phyloP scores from a whole-genome alignment of 1,140 invertebrate genomes.

The Vanessa atalanta region DNA sequence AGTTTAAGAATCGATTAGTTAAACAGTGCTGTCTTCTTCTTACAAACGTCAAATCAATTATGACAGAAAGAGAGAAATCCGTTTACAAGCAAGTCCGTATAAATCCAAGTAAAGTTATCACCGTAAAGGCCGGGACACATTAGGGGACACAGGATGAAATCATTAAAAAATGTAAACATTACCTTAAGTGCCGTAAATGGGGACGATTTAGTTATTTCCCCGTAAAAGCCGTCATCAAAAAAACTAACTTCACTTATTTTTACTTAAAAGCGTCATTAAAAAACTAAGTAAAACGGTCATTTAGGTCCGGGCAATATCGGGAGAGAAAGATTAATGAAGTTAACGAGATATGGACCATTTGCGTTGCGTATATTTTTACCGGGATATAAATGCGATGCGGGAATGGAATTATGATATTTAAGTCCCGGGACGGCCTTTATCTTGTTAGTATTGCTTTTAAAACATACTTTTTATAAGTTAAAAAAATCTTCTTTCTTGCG shows the following conservation, averaged over 20 bases:
- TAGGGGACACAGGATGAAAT: conserved; percentile 26
- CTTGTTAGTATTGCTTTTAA: neutral
- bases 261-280: conserved; percentile 56
- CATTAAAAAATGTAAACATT: conserved; percentile 34
- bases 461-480: neutral
- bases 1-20: no score
- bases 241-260: conserved; percentile 27
- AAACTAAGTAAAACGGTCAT: conserved; percentile 63
- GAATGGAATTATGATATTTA: neutral
- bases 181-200: conserved; percentile 59
- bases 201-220: conserved; percentile 56
- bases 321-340: conserved; percentile 30
- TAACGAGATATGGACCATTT: conserved; percentile 38
- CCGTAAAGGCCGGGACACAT: conserved; percentile 10
- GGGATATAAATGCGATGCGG: neutral
- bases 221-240: conserved; percentile 46
- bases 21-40: no score
- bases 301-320: conserved; percentile 32
- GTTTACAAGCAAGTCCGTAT: neutral
- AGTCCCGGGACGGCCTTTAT: neutral
- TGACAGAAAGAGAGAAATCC: no score
- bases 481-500: no score
- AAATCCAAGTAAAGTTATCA: conserved; percentile 20
- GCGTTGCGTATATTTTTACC: neutral
- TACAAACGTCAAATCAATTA: no score